These are phyloP conservation scores for Rhegmatorhina hoffmannsi DNA, from an alignment of 2,113 vertebrate genomes.

Conservation along the genomic window DNA sequence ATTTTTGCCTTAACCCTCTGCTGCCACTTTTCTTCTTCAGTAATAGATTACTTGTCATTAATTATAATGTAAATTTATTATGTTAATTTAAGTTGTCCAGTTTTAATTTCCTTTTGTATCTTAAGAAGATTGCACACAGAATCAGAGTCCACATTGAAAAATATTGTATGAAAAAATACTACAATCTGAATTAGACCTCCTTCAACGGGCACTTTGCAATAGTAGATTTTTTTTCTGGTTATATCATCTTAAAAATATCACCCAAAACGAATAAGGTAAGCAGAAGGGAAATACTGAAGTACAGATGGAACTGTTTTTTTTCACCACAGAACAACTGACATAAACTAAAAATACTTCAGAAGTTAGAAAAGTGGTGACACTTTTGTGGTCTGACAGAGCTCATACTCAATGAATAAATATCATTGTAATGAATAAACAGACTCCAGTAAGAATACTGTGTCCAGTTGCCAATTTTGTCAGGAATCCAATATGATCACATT, in stretches of 20 bases:
- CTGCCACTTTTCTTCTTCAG: not conserved
- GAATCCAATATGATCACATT: not conserved
- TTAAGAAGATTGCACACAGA: not conserved
- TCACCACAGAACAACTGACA: not conserved
- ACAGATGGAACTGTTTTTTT: fast-evolving
- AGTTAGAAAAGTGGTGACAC: not conserved
- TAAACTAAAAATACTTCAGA: not conserved
- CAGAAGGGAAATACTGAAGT: not conserved
- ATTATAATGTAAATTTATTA: not conserved
- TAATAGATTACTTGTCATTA: not conserved
- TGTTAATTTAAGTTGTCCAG: not conserved
- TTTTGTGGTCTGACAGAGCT: not conserved
- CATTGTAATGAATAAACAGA: not conserved
- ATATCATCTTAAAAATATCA: not conserved
- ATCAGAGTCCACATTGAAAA: not conserved
- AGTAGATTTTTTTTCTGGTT: not conserved
- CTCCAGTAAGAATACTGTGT: not conserved
- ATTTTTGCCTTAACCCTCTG: not conserved
- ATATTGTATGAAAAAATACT: not conserved
- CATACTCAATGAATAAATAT: not conserved
- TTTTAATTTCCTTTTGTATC: not conserved
- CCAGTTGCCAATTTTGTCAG: not conserved
- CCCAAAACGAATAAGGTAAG: not conserved
- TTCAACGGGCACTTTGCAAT: not conserved
- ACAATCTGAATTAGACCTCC: not conserved